Conservation (phyloP, 2,113 vertebrate species). For the Eudorcas thomsonii region DNA sequence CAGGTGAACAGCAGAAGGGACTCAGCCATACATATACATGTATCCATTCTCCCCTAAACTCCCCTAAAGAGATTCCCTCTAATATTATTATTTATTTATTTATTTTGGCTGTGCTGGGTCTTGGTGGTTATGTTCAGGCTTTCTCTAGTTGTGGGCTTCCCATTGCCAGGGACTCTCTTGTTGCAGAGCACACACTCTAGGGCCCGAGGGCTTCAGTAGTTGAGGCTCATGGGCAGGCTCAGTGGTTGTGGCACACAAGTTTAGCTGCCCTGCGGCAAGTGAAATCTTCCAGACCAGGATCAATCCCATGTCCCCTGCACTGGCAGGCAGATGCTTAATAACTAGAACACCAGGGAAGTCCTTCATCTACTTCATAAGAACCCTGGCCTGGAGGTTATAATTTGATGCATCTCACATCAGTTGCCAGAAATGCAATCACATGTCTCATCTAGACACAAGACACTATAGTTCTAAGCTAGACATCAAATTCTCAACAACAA, state of each 20-base stretch:
- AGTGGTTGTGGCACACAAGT: neutral
- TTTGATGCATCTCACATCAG: neutral
- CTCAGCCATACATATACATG: too few relatives aligned
- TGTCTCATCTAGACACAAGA: neutral
- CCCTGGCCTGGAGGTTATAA: neutral
- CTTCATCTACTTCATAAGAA: neutral
- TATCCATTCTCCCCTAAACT: too few relatives aligned
- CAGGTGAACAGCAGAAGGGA: too few relatives aligned
- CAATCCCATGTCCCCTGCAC: rapidly evolving
- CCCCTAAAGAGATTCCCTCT: too few relatives aligned
- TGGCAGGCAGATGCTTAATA: neutral
- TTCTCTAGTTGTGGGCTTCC: neutral
- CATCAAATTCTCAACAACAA: neutral
- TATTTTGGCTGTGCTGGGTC: neutral
- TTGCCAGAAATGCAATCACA: neutral
- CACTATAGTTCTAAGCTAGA: neutral
- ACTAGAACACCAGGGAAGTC: neutral
- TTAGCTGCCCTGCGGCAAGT: neutral
- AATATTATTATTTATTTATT: neutral
- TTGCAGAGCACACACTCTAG: neutral
- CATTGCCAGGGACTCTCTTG: neutral
- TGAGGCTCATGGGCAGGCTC: neutral
- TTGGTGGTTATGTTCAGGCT: neutral
- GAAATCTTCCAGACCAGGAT: neutral
- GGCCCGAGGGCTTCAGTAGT: neutral